Percentiles rank a stretch among this genome's conserved stretches.
phyloP scores from a whole-genome alignment of 2,888 invertebrate genomes.

The Drosophila paranaensis region DNA sequence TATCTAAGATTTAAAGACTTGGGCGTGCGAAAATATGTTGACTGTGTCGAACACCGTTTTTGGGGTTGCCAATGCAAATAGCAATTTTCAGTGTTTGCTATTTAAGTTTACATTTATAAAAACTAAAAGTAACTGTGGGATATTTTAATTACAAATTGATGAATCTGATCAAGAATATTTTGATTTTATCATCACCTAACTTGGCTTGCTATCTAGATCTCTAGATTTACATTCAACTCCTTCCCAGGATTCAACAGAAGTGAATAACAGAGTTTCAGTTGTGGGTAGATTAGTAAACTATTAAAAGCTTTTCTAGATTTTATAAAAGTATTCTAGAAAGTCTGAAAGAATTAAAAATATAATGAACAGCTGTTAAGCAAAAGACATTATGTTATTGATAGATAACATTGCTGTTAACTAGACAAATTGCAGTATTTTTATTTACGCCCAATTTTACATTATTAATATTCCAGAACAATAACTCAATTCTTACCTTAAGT shows the following conservation, averaged over 20 bases:
- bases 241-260: background rate
- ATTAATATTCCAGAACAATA: too few relatives aligned
- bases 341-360: too few relatives aligned
- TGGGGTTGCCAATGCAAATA: background rate
- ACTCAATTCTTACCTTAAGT: background rate
- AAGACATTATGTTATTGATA: too few relatives aligned
- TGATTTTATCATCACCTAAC: background rate
- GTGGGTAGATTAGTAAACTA: background rate
- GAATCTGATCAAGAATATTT: background rate
- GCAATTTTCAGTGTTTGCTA: background rate
- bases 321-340: background rate
- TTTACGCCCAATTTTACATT: background rate
- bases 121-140: background rate
- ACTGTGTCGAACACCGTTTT: background rate
- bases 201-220: background rate
- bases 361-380: too few relatives aligned
- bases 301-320: background rate
- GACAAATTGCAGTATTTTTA: too few relatives aligned
- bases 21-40: conserved; percentile 64
- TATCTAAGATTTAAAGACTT: conserved; percentile 43
- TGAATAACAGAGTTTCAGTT: background rate
- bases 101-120: background rate
- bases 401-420: too few relatives aligned
- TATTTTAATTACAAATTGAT: background rate
- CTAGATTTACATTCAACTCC: background rate